These are phyloP conservation scores for Thelaira solivaga DNA, from an alignment of 2,888 invertebrate species.

Conservation along the genomic window DNA sequence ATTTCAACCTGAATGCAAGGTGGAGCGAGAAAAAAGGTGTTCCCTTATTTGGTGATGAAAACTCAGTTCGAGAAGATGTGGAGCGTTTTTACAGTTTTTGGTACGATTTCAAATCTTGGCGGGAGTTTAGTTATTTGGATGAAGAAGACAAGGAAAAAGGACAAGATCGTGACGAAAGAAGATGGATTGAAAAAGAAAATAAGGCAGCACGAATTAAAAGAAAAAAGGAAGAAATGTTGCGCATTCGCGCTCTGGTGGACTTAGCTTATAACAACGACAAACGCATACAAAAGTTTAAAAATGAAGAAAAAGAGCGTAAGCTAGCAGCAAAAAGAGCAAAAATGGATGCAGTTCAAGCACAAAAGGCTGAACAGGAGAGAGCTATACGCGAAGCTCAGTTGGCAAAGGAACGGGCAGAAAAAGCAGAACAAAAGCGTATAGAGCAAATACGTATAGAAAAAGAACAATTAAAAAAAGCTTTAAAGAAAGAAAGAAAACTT, in stretches of 20 bases:
- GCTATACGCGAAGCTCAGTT: slow-evolving; percentile 84
- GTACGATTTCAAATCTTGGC: slow-evolving; percentile 99
- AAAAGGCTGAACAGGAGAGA: slow-evolving; percentile 89
- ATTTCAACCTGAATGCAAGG: slow-evolving; percentile 87
- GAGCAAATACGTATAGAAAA: slow-evolving; percentile 91
- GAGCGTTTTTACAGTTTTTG: slow-evolving; percentile 98
- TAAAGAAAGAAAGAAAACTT: slow-evolving; percentile 91
- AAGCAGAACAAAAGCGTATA: slow-evolving; percentile 88
- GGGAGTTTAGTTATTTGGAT: slow-evolving; percentile 98
- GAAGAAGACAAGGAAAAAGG: slow-evolving; percentile 99
- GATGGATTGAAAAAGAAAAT: slow-evolving; percentile 99
- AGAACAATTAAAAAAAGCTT: slow-evolving; percentile 88
- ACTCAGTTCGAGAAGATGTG: slow-evolving; percentile 88
- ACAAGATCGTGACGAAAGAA: slow-evolving; percentile 95
- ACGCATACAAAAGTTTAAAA: slow-evolving; percentile 92
- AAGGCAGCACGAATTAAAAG: slow-evolving; percentile 93
- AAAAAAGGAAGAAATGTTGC: slow-evolving; percentile 97
- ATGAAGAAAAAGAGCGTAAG: slow-evolving; percentile 94
- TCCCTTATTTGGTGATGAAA: slow-evolving; percentile 87
- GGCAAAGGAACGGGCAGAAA: slow-evolving; percentile 87
- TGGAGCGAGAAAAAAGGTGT: slow-evolving; percentile 95
- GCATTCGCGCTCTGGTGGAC: slow-evolving; percentile 94
- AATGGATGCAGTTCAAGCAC: slow-evolving; percentile 88
- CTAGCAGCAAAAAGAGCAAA: slow-evolving; percentile 92
- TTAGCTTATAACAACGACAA: slow-evolving; percentile 96